These are phyloP conservation scores for Myrmecophaga tridactyla DNA, from an alignment of 2,113 vertebrate genomes.

Conservation along the genomic window DNA sequence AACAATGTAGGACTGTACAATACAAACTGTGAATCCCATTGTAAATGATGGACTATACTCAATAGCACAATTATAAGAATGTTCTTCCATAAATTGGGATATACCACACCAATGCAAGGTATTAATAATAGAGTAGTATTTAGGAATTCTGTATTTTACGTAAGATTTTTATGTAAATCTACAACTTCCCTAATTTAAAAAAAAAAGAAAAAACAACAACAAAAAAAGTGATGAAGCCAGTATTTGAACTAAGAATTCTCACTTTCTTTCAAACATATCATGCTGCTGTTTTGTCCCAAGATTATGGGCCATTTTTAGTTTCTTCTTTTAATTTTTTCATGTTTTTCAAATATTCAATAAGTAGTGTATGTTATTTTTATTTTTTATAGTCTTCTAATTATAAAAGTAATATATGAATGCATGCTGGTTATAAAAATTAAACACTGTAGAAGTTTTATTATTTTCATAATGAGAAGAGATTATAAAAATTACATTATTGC, in stretches of 20 bases:
- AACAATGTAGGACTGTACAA: too few relatives aligned
- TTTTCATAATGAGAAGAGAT: neutral
- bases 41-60: too few relatives aligned
- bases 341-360: conserved; percentile 25
- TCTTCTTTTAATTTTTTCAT: conserved; percentile 5
- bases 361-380: neutral
- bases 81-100: too few relatives aligned
- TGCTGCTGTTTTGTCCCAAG: neutral
- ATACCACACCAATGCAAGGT: too few relatives aligned
- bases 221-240: neutral
- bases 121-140: too few relatives aligned
- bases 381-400: conserved; percentile 54
- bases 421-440: conserved; percentile 28
- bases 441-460: neutral
- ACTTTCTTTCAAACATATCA: neutral
- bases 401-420: neutral
- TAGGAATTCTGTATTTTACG: too few relatives aligned
- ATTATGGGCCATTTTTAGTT: neutral
- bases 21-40: too few relatives aligned
- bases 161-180: too few relatives aligned
- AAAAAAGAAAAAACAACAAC: too few relatives aligned
- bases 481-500: neutral
- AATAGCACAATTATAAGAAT: too few relatives aligned
- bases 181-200: too few relatives aligned
- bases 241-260: neutral